phyloP scores from a whole-genome alignment of 2,888 invertebrate genomes.

The Biston stratarius region DNA sequence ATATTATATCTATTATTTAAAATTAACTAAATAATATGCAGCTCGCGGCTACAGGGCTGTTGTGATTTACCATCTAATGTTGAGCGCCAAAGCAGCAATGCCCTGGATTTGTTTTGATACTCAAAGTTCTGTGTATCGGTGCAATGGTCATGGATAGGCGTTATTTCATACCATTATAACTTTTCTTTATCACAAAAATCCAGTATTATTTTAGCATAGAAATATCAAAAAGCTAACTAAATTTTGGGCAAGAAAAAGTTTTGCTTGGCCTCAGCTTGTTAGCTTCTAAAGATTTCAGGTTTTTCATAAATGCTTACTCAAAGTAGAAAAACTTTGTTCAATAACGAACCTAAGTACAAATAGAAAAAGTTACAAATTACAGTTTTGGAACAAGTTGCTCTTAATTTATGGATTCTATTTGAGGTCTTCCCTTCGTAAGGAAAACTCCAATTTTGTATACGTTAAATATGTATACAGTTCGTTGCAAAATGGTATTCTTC shows the following conservation, averaged over 20 bases:
- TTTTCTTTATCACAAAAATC: neutral
- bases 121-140: too few species aligned
- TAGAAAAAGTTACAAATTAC: conserved; percentile 43
- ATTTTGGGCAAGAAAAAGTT: neutral
- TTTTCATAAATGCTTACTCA: neutral
- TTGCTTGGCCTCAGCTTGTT: neutral
- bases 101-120: too few species aligned
- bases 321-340: conserved; percentile 1
- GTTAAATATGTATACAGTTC: conserved; percentile 12
- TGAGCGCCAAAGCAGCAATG: too few species aligned
- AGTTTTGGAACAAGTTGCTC: conserved; percentile 39
- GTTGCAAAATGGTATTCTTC: neutral
- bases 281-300: neutral
- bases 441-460: conserved; percentile 13
- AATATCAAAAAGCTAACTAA: neutral
- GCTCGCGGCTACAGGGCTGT: too few species aligned
- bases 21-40: neutral
- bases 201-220: too few species aligned
- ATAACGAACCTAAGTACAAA: conserved; percentile 6
- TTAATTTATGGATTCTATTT: conserved; percentile 44
- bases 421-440: conserved; percentile 9
- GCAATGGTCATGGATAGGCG: too few species aligned
- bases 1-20: neutral
- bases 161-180: too few species aligned
- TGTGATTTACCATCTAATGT: too few species aligned